Base-by-base conservation (phyloP, 2,888 invertebrate genomes). In the Drosophila koepferae region DNA sequence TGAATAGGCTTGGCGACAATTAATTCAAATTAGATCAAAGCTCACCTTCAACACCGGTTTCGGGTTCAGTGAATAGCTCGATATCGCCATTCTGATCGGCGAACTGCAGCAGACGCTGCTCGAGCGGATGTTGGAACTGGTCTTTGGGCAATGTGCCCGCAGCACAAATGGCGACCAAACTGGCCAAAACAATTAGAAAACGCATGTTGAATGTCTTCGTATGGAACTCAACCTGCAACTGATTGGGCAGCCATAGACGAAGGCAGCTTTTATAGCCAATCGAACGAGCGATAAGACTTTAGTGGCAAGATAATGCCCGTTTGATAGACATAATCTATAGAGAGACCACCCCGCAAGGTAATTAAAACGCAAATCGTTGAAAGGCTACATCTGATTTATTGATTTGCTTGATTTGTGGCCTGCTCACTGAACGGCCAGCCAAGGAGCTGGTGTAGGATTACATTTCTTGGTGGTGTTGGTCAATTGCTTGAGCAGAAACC, bases 371-470 rank as follows among this genome's bases (percentile, higher is more conserved):
- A 43, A 36, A 40, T 58, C 38, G 28, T 41, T 69, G n/a, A 63
- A 66, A 69, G 63, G 41, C 49, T 73, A 74, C 59, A 67, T 36
- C 49, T 63, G 70, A 46, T 78, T 67, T 78, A 78, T 65, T 74
- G 40, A 23, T 43, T 10, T 40, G 40, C 44, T 40, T n/a, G 51
- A n/a, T 12, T 14, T 1, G 18, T 31, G 20, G 3, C 2, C 1
- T 9, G 10, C 1, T 46, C 55, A 72, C 41, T 73, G 51, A 23
- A 61, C 31, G 20, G 84, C 86, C 72, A 81, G 34, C 92, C 91
- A 92, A 46, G 92, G 92, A 10, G 91, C 89, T 9, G 91, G 90
- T 3, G 82, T 82, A 44, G 92, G 91, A 0, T 68, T 23, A 51
- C 92, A 92, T 5, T 76, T 81, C n/a, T 46, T 62, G 34, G 31